These are phyloP conservation scores for Brienomyrus longianalis DNA, from an alignment of 2,113 vertebrate genomes.

Conservation along the genomic window DNA sequence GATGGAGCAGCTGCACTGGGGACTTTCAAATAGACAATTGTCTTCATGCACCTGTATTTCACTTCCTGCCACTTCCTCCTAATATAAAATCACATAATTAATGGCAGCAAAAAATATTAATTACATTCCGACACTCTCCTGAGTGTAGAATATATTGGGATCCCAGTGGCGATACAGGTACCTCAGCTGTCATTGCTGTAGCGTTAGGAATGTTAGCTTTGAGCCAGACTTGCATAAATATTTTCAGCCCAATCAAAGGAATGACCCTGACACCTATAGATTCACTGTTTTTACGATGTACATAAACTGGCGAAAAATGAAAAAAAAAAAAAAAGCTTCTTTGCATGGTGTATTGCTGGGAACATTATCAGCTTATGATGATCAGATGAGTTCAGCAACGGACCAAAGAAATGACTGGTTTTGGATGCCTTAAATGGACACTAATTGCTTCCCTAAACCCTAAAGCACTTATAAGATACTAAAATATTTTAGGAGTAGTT, in stretches of 20 bases:
- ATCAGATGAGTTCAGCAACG: not conserved
- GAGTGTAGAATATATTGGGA: not conserved
- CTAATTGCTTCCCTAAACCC: not conserved
- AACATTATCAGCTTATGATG: not conserved
- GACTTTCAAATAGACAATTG: not conserved
- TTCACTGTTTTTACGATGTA: not conserved
- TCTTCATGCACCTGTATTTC: not conserved
- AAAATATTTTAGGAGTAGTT: not conserved
- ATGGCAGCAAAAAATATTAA: not conserved
- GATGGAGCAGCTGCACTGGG: not conserved
- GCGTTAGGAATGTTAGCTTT: not conserved
- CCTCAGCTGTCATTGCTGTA: not conserved
- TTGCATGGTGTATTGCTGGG: not conserved
- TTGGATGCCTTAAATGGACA: not conserved
- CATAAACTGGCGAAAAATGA: not conserved
- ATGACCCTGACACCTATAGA: not conserved
- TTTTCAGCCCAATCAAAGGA: not conserved
- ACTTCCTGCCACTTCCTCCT: not conserved
- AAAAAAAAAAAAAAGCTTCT: not conserved
- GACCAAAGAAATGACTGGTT: not conserved
- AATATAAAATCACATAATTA: conserved; percentile 11
- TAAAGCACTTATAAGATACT: not conserved
- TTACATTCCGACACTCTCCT: not conserved
- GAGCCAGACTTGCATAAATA: not conserved
- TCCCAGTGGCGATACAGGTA: not conserved